phyloP scores from a whole-genome alignment of 2,113 vertebrate genomes.

The Jaculus jaculus region DNA sequence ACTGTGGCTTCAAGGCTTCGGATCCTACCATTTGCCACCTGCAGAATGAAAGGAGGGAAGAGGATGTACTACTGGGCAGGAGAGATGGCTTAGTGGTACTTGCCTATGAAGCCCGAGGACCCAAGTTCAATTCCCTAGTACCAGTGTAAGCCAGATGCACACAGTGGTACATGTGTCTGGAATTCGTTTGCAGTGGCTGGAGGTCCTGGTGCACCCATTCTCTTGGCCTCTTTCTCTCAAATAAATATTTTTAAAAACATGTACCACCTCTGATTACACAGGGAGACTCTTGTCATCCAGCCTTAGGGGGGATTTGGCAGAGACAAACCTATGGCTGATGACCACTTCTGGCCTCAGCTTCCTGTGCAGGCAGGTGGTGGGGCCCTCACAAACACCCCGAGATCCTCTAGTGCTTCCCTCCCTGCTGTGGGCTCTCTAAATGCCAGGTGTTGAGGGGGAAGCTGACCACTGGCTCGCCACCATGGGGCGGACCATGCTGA shows the following conservation, averaged over 20 bases:
- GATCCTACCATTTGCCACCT: constrained; percentile 94
- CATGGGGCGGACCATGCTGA: neutral
- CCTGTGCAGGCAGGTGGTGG: too few relatives aligned
- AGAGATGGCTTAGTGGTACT: too few relatives aligned
- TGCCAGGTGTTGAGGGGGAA: neutral
- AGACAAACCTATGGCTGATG: neutral
- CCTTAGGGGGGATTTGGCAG: neutral
- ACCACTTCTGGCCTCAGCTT: neutral
- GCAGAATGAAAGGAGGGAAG: constrained; percentile 9
- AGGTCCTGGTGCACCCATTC: too few relatives aligned
- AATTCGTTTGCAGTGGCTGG: too few relatives aligned
- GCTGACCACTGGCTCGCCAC: rapidly evolving
- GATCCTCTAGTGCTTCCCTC: neutral
- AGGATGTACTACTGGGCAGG: neutral
- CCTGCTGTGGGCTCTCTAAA: neutral
- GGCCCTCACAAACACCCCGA: neutral
- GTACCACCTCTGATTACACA: neutral
- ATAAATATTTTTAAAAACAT: neutral
- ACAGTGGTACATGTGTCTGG: too few relatives aligned
- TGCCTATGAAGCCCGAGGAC: too few relatives aligned
- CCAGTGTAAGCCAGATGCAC: too few relatives aligned
- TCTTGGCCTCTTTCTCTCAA: too few relatives aligned
- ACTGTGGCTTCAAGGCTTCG: constrained; percentile 90
- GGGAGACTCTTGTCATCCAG: neutral
- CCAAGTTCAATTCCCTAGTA: too few relatives aligned